Evolutionary conservation across 1,140 invertebrate genomes (phyloP).

Genomic region (Tyrophagus putrescentiae): DNA sequence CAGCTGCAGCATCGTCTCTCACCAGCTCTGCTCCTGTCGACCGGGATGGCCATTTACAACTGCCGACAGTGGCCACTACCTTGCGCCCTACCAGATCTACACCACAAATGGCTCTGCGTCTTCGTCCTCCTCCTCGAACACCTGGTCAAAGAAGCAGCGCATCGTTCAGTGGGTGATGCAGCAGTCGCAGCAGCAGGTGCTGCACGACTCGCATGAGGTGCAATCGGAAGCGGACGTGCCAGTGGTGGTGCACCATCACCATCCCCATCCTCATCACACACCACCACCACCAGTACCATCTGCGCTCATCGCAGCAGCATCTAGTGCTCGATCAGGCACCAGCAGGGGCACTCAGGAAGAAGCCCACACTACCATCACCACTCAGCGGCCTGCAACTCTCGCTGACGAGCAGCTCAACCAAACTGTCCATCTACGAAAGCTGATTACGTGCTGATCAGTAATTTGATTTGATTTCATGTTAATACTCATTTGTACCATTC

Average conservation of each 20-base stretch:
- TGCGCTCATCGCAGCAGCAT: not conserved
- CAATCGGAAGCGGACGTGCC: too few species aligned
- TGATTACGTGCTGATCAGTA: too few species aligned
- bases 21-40: conserved; percentile 3
- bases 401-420: not conserved
- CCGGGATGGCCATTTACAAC: too few species aligned
- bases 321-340: not conserved
- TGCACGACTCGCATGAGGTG: too few species aligned
- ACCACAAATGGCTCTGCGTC: too few species aligned
- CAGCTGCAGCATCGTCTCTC: not conserved
- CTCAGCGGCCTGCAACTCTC: not conserved
- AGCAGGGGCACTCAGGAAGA: not conserved
- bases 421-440: not conserved
- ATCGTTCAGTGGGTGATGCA: conserved; percentile 15
- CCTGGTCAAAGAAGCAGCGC: not conserved
- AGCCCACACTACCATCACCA: too few species aligned
- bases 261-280: not conserved
- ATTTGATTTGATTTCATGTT: too few species aligned
- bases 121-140: too few species aligned
- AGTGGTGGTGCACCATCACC: too few species aligned
- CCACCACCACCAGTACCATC: not conserved
- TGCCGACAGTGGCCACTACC: not conserved
- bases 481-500: too few species aligned
- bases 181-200: not conserved
- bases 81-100: not conserved